Conservation (phyloP, 2,888 invertebrate genomes). For the Meteorus colon region DNA sequence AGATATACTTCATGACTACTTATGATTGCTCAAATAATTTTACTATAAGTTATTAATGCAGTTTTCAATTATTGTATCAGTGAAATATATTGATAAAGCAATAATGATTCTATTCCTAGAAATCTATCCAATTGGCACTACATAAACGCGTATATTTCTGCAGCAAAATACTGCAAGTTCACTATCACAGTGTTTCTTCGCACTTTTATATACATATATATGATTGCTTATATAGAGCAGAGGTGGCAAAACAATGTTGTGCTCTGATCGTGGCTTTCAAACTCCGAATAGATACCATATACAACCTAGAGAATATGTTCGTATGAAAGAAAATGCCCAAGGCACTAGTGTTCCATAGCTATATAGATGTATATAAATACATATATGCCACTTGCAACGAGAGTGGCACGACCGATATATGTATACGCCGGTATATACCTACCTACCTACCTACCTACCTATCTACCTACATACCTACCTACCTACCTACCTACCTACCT, state of each 20-base stretch:
- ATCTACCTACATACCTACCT: too few species aligned
- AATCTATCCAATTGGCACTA: too few species aligned
- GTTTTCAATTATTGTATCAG: too few species aligned
- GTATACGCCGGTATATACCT: not conserved
- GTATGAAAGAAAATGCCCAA: conserved; percentile 5
- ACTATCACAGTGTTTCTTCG: conserved; percentile 54
- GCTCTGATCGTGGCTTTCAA: conserved; percentile 42
- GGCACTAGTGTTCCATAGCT: conserved; percentile 31
- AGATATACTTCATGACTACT: too few species aligned
- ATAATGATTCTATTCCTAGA: too few species aligned
- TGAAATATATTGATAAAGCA: too few species aligned
- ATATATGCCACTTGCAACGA: not conserved
- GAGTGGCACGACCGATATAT: not conserved
- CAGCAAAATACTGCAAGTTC: not conserved
- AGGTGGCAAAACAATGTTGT: conserved; percentile 41
- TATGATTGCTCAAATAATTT: too few species aligned
- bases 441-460: not conserved
- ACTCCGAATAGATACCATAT: conserved; percentile 32
- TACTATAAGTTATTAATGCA: too few species aligned
- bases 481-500: not conserved
- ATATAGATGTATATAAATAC: not conserved
- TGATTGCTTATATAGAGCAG: conserved; percentile 43
- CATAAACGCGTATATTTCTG: not conserved
- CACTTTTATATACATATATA: conserved; percentile 53
- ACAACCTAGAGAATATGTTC: too few species aligned